Evolutionary conservation across 2,888 invertebrate genomes (phyloP).

Genomic region (Herminia tarsipennalis): DNA sequence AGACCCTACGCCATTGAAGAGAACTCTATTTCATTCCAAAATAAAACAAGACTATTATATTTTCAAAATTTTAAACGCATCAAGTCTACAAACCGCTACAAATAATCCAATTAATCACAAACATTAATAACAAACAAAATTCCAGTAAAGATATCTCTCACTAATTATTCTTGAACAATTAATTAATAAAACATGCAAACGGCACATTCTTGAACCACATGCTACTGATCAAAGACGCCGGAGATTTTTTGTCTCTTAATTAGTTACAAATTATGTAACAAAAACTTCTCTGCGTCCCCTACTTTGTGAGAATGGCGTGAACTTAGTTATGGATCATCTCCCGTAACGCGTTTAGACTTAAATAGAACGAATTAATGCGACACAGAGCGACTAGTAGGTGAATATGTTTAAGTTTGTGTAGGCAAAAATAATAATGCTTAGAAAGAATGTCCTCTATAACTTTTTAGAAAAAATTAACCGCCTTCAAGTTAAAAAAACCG

Average conservation of each 20-base stretch:
- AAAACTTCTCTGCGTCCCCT: slow-evolving; percentile 46
- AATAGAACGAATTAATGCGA: too few species aligned
- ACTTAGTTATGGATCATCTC: slow-evolving; percentile 45
- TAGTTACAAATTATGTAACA: slow-evolving; percentile 73
- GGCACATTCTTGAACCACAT: slow-evolving; percentile 43
- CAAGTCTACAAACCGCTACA: slow-evolving; percentile 7
- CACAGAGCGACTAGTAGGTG: too few species aligned
- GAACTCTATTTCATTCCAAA: too few species aligned
- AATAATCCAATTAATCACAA: slow-evolving; percentile 31
- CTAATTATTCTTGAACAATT: slow-evolving; percentile 43
- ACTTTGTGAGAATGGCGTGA: slow-evolving; percentile 47
- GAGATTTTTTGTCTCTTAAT: slow-evolving; percentile 65
- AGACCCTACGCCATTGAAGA: too few species aligned
- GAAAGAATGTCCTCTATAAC: too few species aligned
- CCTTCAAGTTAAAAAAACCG: too few species aligned
- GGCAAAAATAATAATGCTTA: too few species aligned
- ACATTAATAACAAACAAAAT: slow-evolving; percentile 17
- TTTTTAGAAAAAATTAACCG: too few species aligned
- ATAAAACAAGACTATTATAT: background rate
- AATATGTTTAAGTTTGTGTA: too few species aligned
- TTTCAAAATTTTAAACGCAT: too few species aligned
- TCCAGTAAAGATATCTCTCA: slow-evolving; percentile 21
- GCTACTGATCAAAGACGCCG: slow-evolving; percentile 52
- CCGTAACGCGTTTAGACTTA: slow-evolving; percentile 49
- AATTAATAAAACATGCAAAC: slow-evolving; percentile 55